These are phyloP conservation scores for Heliornis fulica DNA, from an alignment of 2,113 vertebrate species.

Conservation along the genomic window DNA sequence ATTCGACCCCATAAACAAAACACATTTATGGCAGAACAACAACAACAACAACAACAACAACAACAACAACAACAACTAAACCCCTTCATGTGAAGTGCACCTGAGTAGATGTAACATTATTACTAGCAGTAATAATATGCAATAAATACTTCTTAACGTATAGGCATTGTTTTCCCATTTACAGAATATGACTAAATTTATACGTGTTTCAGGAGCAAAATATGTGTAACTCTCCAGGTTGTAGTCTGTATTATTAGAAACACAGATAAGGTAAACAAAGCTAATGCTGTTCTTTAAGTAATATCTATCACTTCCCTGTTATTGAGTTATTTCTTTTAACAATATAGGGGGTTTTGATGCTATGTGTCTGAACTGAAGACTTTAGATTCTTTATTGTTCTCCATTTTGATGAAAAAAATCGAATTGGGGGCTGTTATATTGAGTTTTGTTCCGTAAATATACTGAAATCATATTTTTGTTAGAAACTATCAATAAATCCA, in stretches of 20 bases:
- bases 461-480: constrained; percentile 97
- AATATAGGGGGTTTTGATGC: constrained; percentile 84
- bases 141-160: not conserved
- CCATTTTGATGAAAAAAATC: constrained; percentile 95
- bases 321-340: constrained; percentile 94
- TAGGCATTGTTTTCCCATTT: not conserved
- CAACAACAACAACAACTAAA: constrained; percentile 8
- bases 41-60: not conserved
- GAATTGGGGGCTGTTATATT: constrained; percentile 91
- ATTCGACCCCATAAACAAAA: constrained; percentile 1
- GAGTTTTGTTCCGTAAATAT: constrained; percentile 96
- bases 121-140: constrained; percentile 9
- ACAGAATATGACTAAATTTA: constrained; percentile 31
- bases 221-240: constrained; percentile 43
- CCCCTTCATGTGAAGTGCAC: constrained; percentile 25
- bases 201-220: constrained; percentile 39
- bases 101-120: not conserved
- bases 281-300: constrained; percentile 92
- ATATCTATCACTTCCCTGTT: constrained; percentile 95
- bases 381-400: constrained; percentile 96
- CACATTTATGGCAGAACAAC: constrained; percentile 6
- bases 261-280: constrained; percentile 73
- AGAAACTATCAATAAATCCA: constrained; percentile 99
- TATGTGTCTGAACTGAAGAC: constrained; percentile 86
- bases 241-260: constrained; percentile 71